phyloP scores from a whole-genome alignment of 2,888 invertebrate genomes.

The Cacoxenus indagator region DNA sequence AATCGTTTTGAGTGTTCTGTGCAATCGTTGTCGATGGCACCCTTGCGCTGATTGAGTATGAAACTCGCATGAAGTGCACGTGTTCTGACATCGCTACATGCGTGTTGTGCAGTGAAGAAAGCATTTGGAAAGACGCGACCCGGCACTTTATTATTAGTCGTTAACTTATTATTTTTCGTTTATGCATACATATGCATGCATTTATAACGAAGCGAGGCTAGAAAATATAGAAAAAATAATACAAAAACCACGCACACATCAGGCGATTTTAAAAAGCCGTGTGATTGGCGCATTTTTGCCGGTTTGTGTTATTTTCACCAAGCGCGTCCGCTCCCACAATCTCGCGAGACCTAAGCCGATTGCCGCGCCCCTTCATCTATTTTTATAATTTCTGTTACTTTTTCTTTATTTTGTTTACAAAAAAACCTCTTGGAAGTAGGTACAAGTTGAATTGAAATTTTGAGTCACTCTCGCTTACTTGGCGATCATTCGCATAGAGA shows the following conservation, averaged over 20 bases:
- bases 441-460: too few relatives aligned
- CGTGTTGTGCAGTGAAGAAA: background rate
- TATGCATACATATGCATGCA: background rate
- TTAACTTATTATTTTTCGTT: background rate
- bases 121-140: background rate
- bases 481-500: too few relatives aligned
- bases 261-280: conserved; percentile 10
- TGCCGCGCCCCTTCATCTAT: too few relatives aligned
- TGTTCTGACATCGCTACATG: background rate
- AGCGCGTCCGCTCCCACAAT: background rate
- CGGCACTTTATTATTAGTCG: background rate
- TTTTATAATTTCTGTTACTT: too few relatives aligned
- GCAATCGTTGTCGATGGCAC: background rate
- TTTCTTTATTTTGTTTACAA: too few relatives aligned
- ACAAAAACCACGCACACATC: too few relatives aligned
- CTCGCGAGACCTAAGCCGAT: too few relatives aligned
- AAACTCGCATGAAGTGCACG: background rate
- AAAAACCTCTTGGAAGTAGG: too few relatives aligned
- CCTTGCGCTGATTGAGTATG: background rate
- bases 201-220: background rate
- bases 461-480: too few relatives aligned
- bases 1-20: background rate
- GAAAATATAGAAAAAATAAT: conserved; percentile 6
- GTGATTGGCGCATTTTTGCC: conserved; percentile 18
- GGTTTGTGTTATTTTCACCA: background rate